A percentile compares a stretch with the other conserved stretches of the same genome.
Conservation (phyloP, 2,113 vertebrate species). For the Nymphicus hollandicus region DNA sequence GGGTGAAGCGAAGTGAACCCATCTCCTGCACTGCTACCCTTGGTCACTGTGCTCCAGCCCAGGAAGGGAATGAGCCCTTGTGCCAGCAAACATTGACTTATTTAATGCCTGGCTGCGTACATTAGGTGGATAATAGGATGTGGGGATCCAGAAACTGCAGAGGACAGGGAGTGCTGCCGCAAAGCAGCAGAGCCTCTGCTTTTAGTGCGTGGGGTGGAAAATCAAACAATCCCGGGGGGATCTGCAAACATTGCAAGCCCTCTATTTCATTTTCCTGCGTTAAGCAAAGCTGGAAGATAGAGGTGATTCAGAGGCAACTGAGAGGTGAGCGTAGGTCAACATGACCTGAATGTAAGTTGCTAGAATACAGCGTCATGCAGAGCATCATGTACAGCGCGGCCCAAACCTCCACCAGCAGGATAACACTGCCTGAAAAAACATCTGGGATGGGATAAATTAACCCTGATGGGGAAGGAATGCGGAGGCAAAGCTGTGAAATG, state of each 20-base stretch:
- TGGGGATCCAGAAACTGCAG: not conserved
- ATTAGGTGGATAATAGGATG: not conserved
- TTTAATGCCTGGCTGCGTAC: not conserved
- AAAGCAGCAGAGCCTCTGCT: not conserved
- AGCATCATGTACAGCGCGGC: fast-evolving
- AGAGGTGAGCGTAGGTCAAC: not conserved
- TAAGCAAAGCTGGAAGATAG: not conserved
- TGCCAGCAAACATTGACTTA: not conserved
- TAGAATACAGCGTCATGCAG: not conserved
- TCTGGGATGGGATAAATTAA: not conserved
- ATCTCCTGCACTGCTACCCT: not conserved
- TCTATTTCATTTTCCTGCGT: not conserved
- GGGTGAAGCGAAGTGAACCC: not conserved
- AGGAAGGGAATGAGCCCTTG: not conserved
- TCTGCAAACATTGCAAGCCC: not conserved
- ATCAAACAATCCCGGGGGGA: slow-evolving; percentile 3
- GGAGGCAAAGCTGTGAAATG: not conserved
- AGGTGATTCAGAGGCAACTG: not conserved
- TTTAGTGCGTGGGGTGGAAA: not conserved
- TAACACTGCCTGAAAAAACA: fast-evolving
- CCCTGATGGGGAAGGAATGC: not conserved
- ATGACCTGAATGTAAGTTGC: not conserved
- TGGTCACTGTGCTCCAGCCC: fast-evolving
- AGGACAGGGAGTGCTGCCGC: not conserved
- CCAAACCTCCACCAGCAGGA: not conserved